Percentiles rank a stretch among this genome's conserved stretches.
phyloP scores from a whole-genome alignment of 1,140 invertebrate genomes.

The Pristionchus pacificus region DNA sequence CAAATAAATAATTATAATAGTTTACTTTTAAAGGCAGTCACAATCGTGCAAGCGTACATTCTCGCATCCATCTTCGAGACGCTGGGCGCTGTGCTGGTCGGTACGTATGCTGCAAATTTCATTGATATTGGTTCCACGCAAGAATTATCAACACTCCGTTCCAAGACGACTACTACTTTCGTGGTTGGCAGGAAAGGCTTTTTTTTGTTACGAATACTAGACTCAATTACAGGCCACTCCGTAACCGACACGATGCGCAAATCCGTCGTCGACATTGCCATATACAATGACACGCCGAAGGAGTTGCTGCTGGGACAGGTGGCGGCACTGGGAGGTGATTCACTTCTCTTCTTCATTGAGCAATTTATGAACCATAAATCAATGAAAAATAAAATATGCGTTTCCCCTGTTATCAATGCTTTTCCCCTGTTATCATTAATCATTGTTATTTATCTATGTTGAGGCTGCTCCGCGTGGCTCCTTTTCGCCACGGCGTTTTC shows the following conservation, averaged over 20 bases:
- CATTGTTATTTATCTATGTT: too few relatives aligned
- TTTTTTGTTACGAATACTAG: too few relatives aligned
- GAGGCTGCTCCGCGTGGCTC: constrained; percentile 87
- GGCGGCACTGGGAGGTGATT: constrained; percentile 31
- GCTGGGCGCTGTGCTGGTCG: constrained; percentile 63
- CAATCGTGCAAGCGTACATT: constrained; percentile 74
- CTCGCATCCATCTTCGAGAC: constrained; percentile 90
- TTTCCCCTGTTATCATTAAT: too few relatives aligned
- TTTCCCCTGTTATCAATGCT: too few relatives aligned
- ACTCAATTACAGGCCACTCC: constrained; percentile 55
- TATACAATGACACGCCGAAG: constrained; percentile 46
- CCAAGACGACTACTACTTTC: too few relatives aligned
- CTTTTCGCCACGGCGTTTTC: constrained; percentile 84
- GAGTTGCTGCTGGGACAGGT: constrained; percentile 47
- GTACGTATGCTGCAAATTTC: too few relatives aligned
- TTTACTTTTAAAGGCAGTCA: constrained; percentile 45
- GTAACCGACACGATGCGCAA: constrained; percentile 58
- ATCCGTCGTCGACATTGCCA: constrained; percentile 44
- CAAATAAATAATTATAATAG: not conserved
- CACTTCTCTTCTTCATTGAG: too few relatives aligned
- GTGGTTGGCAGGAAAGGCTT: too few relatives aligned
- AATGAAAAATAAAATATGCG: too few relatives aligned
- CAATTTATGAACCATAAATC: too few relatives aligned
- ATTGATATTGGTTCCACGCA: too few relatives aligned
- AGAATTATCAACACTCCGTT: too few relatives aligned